Base-by-base conservation (phyloP, 1,140 invertebrate species). In the Heliconius eleuchia region DNA sequence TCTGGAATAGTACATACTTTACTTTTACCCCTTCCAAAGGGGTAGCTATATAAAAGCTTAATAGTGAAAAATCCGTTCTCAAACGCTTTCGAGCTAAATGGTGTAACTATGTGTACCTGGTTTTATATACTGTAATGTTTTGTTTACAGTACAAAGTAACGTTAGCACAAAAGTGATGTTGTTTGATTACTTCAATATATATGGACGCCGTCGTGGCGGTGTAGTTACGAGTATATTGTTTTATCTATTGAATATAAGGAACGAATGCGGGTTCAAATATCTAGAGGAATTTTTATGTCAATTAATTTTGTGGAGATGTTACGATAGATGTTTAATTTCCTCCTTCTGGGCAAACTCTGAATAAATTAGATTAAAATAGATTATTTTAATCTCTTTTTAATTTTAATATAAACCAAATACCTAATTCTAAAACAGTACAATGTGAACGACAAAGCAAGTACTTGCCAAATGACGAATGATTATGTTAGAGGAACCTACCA, bases 1-100 rank as follows among this genome's bases (percentile, higher is more conserved):
- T 86, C 71, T 71, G 81, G 81, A 73, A 74, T 81, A 75, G 73
- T 78, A 78, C 50, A 50, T 75, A 75, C 74, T 37, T 27, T 75
- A 60, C 71, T 74, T 66, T 23, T 37, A 74, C 60, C 75, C 74
- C 73, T 75, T 81, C 78, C 75, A 83, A 79, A 81, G 57, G 82
- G 80, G 82, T 81, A 42, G 52, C 74, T 75, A 71, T 52, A 79
- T 78, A 78, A 73, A 73, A 78, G 73, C 50, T 78, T 73, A 23
- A 73, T 66, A 76, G 74, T 76, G 30, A 60, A 73, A 73, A 78
- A 71, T 66, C 77, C 77, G 71, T 60, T 60, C 73, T 71, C 42
- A 78, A 73, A 72, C 37, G 77, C 52, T 73, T 78, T 78, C 71
- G 73, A 73, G 52, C 57, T 39, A 73, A 60, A 78, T 73, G 30